Base-by-base conservation (phyloP, 2,113 vertebrate genomes). In the Pangasianodon gigas region DNA sequence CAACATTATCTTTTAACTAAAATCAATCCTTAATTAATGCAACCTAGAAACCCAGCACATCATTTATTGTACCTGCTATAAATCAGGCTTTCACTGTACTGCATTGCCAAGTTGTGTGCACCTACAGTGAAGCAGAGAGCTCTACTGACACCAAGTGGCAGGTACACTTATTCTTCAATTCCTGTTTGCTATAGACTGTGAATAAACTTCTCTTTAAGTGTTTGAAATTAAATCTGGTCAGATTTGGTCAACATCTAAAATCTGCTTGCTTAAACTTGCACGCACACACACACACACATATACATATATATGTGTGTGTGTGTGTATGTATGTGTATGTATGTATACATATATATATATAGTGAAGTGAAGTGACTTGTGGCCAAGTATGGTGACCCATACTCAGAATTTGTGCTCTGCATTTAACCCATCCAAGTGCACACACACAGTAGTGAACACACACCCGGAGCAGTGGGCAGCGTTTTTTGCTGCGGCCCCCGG, bases 141-240 rank as follows among this genome's bases (percentile, higher is more conserved):
- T 82, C 90, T 93, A 92, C 91, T 93, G 93, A 92, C 93, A 92
- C 91, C 92, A 92, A 88, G 93, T 92, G 93, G 91, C 56, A 71
- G 32, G 51, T 74, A 81, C 46, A 87, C 16, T 71, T 18, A 60
- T 84, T 32, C 46, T 62, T 69, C 18, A 24, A 10, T 32, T 48
- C 1, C 58, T 83, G 52, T 44, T 75, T 41, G 13, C 44, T 56
- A 24, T 14, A 82, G 75, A 44, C 41, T 80, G 24, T 48, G 21
- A 77, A 77, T 29, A 80, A 52, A 18, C 5, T 16, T 80, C 51
- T 80, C 77, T 48, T 51, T n/a, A 16, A 52, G 44, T 26, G 24
- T 6, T 19, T 41, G 41, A 67, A 29, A 62, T 44, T 18, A 88
- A 51, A 87, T 41, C 4, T 79, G 24, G 18, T 21, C 18, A 52